A percentile compares a stretch with the other conserved stretches of the same genome.
Conservation (phyloP, 2,113 vertebrate genomes). For the Engystomops pustulosus region DNA sequence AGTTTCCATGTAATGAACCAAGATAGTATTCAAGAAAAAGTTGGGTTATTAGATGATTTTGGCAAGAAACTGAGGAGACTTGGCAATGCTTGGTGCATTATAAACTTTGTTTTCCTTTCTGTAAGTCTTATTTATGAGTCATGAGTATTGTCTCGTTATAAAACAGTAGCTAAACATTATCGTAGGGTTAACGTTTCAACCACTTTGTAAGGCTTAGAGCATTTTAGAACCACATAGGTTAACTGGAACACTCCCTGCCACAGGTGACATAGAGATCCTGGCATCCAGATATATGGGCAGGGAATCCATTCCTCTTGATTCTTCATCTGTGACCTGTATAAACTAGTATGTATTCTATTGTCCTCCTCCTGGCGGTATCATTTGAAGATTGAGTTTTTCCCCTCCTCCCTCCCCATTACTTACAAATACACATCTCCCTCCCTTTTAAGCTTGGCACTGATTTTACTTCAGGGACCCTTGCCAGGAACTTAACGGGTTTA, state of each 20-base stretch:
- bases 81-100: background rate
- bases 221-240: background rate
- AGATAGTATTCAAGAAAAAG: background rate
- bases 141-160: background rate
- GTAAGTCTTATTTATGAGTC: background rate
- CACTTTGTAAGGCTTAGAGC: background rate
- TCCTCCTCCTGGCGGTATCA: constrained; percentile 38
- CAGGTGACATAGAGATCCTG: constrained; percentile 39
- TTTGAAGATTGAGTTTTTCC: constrained; percentile 44
- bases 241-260: background rate
- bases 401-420: constrained; percentile 50
- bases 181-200: background rate
- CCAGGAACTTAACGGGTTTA: constrained; percentile 56
- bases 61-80: constrained; percentile 3
- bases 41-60: constrained; percentile 8
- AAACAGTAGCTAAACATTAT: background rate
- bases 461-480: constrained; percentile 41
- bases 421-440: constrained; percentile 54
- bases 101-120: background rate
- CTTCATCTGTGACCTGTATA: constrained; percentile 25
- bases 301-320: constrained; percentile 10
- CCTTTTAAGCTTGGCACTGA: constrained; percentile 45
- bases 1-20: constrained; percentile 7
- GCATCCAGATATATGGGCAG: constrained; percentile 11
- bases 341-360: constrained; percentile 40